Evolutionary conservation across 2,113 vertebrate genomes (phyloP).

Genomic region (Hypanus sabinus): DNA sequence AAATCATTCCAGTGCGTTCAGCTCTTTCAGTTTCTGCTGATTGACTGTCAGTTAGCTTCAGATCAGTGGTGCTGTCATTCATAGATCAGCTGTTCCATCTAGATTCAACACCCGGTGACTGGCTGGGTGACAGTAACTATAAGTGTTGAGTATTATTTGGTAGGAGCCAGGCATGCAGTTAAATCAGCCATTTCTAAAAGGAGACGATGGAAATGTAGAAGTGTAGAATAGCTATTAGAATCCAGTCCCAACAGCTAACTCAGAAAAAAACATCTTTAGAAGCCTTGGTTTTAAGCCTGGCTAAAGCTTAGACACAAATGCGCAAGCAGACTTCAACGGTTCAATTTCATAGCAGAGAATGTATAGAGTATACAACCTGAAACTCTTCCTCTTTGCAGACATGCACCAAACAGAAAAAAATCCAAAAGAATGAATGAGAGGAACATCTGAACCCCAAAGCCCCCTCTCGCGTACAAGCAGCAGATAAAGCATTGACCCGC

Average conservation of each 20-base stretch:
- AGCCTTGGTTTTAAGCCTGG: neutral
- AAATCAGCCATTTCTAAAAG: slow-evolving; percentile 8
- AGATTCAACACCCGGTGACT: neutral
- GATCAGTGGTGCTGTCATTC: slow-evolving; percentile 17
- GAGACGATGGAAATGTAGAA: neutral
- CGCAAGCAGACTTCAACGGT: neutral
- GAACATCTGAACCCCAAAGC: no score
- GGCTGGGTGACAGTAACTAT: neutral
- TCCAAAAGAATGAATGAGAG: no score
- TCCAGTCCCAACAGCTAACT: neutral
- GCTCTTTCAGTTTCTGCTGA: neutral
- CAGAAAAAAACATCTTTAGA: neutral
- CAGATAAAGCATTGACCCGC: no score
- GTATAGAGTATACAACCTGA: no score
- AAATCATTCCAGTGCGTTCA: neutral
- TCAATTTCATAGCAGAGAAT: no score
- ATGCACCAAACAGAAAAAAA: no score
- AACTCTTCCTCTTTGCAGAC: no score
- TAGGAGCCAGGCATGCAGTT: neutral
- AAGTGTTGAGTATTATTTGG: neutral
- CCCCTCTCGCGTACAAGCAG: no score
- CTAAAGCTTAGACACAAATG: neutral
- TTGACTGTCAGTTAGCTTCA: neutral
- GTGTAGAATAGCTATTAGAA: neutral
- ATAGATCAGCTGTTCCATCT: neutral